Percentiles rank a stretch among this genome's conserved stretches.
Evolutionary conservation across 2,797 vertebrate species (phyloP).

Genomic region (Squalus acanthias): DNA sequence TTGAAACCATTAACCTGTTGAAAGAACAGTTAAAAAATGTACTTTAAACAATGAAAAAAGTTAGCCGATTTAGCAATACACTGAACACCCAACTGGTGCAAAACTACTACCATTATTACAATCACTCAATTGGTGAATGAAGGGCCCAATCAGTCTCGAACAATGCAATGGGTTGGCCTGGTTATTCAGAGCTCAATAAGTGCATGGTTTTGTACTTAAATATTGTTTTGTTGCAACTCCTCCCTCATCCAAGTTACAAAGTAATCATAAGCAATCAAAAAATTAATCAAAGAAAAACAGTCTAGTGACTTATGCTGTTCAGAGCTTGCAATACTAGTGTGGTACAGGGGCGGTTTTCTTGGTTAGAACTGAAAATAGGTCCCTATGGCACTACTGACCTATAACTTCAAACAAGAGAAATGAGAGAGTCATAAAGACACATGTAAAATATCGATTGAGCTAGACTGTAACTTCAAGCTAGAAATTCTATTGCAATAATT

Average conservation of each 20-base stretch:
- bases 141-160: background rate
- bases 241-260: background rate
- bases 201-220: background rate
- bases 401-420: too few relatives aligned
- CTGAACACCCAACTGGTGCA: background rate
- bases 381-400: too few relatives aligned
- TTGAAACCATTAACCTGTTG: constrained; percentile 49
- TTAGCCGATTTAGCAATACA: background rate
- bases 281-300: background rate
- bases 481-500: too few relatives aligned
- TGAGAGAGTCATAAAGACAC: too few relatives aligned
- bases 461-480: too few relatives aligned
- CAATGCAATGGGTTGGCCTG: background rate
- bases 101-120: background rate
- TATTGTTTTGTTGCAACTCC: background rate
- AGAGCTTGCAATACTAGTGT: too few relatives aligned
- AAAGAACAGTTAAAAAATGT: constrained; percentile 38
- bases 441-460: too few relatives aligned
- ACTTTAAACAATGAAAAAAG: background rate
- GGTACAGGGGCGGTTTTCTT: too few relatives aligned
- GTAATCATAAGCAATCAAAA: background rate
- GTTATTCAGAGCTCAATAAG: background rate
- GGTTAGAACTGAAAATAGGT: too few relatives aligned
- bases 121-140: background rate
- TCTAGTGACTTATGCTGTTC: background rate